Conservation (phyloP, 2,113 vertebrate genomes). For the Perognathus longimembris region DNA sequence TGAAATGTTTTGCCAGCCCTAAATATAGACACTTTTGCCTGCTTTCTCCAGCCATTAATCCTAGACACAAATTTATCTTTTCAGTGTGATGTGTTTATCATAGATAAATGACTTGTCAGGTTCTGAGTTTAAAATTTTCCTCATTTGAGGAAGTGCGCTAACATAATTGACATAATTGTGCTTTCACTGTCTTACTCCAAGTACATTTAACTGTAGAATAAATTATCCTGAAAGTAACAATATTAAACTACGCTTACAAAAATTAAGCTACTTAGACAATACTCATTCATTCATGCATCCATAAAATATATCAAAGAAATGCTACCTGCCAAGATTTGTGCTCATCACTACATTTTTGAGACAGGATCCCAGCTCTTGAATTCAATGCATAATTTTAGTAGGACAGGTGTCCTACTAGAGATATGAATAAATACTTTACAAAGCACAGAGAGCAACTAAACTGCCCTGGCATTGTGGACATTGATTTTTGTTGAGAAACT, state of each 20-base stretch:
- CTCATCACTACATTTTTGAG: slow-evolving; percentile 18
- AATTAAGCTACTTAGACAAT: slow-evolving; percentile 24
- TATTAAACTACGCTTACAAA: slow-evolving; percentile 53
- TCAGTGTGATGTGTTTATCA: no score
- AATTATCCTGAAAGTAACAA: slow-evolving; percentile 4
- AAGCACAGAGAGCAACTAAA: not conserved
- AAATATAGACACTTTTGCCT: no score
- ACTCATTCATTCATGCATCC: not conserved
- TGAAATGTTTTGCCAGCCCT: no score
- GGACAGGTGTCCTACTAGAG: not conserved
- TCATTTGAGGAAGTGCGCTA: not conserved
- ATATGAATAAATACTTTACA: not conserved
- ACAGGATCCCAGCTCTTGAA: not conserved
- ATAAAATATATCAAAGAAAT: not conserved
- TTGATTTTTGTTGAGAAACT: slow-evolving; percentile 11
- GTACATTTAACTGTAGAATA: slow-evolving; percentile 2
- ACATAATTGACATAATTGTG: slow-evolving; percentile 11
- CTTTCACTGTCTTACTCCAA: slow-evolving; percentile 11
- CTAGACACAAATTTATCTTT: no score
- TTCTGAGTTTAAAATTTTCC: slow-evolving; percentile 26
- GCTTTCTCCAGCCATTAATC: no score
- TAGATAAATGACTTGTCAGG: not conserved
- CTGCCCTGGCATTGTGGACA: not conserved
- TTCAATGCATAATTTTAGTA: slow-evolving; percentile 24
- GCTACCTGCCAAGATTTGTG: not conserved